A percentile compares a stretch with the other conserved stretches of the same genome.
Evolutionary conservation across 2,113 vertebrate genomes (phyloP).

Genomic region (Gambusia holbrooki): DNA sequence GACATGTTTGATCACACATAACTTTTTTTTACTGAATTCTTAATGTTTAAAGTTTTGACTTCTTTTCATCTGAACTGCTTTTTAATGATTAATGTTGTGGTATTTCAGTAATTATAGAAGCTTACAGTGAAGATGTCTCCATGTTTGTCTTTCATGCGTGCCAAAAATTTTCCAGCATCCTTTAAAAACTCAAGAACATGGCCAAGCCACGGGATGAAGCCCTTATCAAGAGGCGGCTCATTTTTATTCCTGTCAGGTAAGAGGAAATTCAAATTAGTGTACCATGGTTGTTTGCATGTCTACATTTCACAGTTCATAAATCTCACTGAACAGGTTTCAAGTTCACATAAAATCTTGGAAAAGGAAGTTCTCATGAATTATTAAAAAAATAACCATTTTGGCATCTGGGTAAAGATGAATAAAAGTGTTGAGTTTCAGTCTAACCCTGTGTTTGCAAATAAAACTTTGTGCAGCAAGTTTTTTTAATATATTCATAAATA

Average conservation of each 20-base stretch:
- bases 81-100: background rate
- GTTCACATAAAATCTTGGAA: background rate
- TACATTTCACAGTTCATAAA: slow-evolving; percentile 1
- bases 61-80: background rate
- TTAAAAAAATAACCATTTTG: background rate
- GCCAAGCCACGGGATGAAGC: slow-evolving; percentile 86
- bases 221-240: slow-evolving; percentile 88
- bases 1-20: background rate
- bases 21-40: no score
- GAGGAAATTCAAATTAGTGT: slow-evolving; percentile 5
- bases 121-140: slow-evolving; percentile 90
- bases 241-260: slow-evolving; percentile 67
- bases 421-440: background rate
- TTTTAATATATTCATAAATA: background rate
- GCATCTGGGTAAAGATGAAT: no score
- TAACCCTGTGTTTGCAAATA: background rate
- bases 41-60: background rate
- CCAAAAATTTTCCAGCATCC: slow-evolving; percentile 84
- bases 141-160: slow-evolving; percentile 86
- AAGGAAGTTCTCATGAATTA: background rate
- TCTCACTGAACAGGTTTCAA: slow-evolving; percentile 46
- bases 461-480: background rate
- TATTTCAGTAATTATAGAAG: background rate
- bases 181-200: slow-evolving; percentile 86
- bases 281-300: background rate